Base-by-base conservation (phyloP, 2,888 invertebrate species). In the Azorinus chamasolen region DNA sequence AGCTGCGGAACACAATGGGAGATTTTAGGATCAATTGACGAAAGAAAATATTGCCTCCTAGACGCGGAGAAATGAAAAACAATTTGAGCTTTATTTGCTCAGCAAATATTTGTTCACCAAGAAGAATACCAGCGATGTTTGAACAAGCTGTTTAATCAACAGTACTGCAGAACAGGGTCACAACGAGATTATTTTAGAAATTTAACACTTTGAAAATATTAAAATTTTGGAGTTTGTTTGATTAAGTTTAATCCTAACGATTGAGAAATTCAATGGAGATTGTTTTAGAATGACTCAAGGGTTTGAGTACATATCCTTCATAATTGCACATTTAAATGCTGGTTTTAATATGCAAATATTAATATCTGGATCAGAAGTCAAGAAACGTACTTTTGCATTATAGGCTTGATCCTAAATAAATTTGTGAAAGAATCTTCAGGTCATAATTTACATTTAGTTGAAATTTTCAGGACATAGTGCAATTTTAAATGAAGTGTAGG, bases 1-100 rank as follows among this genome's bases (percentile, higher is more conserved):
- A 61, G 65, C 72, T 72, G 50, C 63, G 43, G 25, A 51, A 46
- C 55, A 72, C 77, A 68, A 66, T 72, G 66, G 46, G 66, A 66
- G 66, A 77, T 80, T 80, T 80, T 68, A 61, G 63, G 80, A 80
- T 80, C 80, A 80, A 80, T 77, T 76, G 76, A 70, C 50, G 32
- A 73, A 80, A 69, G 70, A 77, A 73, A 77, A 77, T 73, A 73
- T 66, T 71, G 70, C 73, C 80, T 74, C 76, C 80, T 71, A 72
- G 80, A 57, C 57, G 24, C 48, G 39, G 57, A 18, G 22, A 58
- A 66, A 66, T 66, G 66, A 66, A 66, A 66, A 66, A 66, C 66
- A 66, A 66, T 66, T 66, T 77, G 76, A 80, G 72, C 73, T 69
- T 65, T 80, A 73, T 80, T 80, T 80, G 76, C 53, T 74, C 62